Evolutionary conservation across 2,888 invertebrate genomes (phyloP), one percentile per base, ranked within the genome.

Genomic region (Caenorhabditis sp.): DNA sequence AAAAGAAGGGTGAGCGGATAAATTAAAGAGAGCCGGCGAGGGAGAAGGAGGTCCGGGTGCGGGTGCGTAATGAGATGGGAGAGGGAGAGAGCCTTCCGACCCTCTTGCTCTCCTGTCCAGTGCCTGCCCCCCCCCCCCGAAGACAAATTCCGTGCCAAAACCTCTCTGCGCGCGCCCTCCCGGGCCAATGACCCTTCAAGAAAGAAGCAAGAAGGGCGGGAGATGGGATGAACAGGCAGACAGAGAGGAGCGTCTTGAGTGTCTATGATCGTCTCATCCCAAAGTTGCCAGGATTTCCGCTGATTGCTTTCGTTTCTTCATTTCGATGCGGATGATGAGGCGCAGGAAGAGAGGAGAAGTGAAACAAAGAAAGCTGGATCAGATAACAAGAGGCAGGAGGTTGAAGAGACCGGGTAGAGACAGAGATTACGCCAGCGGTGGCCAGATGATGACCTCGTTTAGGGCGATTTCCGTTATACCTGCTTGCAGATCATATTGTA

Each of bases 371-470:
- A 67, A 76, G 61, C 67, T 61, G 67, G 61, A 76, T 76, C 76
- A 76, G 76, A 76, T 76, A 76, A 67, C 76, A 60, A 40, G 44
- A 35, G 47, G 47, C 56, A n/a, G 50, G 58, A 32, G 32, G 32
- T 32, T 32, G 32, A 32, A 9, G 9, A 71, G 40, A 50, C n/a
- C n/a, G 9, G 62, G 62, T 50, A 28, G 60, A 58, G 15, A 56
- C 11, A 26, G 26, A 74, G 60, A 58, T 67, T 67, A 60, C 76
- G 76, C 76, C 67, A 61, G 32, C 60, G 40, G 18, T 20, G 20
- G 6, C 67, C 76, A 76, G 76, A 76, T 76, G 76, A 76, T 76
- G 76, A 76, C 76, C 76, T 76, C 76, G 76, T 76, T 76, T 76
- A 76, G 76, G 55, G 55, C 76, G 37, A 22, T 58, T 56, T 71